Conservation (phyloP, 2,888 invertebrate species). For the Eurytoma californica region DNA sequence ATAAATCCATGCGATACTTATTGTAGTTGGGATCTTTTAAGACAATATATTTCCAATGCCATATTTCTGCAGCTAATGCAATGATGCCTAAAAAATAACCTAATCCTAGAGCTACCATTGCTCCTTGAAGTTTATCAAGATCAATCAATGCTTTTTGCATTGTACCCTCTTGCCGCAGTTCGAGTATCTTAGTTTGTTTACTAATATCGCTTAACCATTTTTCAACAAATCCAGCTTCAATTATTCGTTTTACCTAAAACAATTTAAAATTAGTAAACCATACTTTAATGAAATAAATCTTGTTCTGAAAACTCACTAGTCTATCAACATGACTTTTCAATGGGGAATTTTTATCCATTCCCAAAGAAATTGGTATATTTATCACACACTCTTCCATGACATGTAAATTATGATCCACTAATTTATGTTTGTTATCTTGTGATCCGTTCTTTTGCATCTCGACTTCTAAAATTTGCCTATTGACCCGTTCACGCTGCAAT, state of each 20-base stretch:
- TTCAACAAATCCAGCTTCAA: slow-evolving; percentile 85
- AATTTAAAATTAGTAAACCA: slow-evolving; percentile 2
- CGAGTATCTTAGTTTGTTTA: slow-evolving; percentile 78
- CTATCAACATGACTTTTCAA: slow-evolving; percentile 83
- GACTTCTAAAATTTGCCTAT: slow-evolving; percentile 75
- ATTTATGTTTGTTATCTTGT: slow-evolving; percentile 49
- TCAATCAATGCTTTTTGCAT: slow-evolving; percentile 86
- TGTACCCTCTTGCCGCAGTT: slow-evolving; percentile 75
- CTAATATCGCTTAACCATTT: slow-evolving; percentile 89
- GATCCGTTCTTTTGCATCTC: slow-evolving; percentile 65
- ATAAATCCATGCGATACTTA: slow-evolving; percentile 80
- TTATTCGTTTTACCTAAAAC: slow-evolving; percentile 78
- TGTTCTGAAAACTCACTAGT: slow-evolving; percentile 71
- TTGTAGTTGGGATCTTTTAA: slow-evolving; percentile 83
- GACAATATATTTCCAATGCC: slow-evolving; percentile 82
- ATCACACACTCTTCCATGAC: slow-evolving; percentile 90
- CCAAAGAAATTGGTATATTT: slow-evolving; percentile 87
- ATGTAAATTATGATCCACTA: slow-evolving; percentile 79
- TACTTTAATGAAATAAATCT: not conserved
- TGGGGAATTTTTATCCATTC: slow-evolving; percentile 88
- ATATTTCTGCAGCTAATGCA: slow-evolving; percentile 79
- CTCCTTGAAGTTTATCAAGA: slow-evolving; percentile 86
- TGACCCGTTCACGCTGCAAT: slow-evolving; percentile 81
- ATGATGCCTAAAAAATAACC: slow-evolving; percentile 81
- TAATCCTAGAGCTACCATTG: slow-evolving; percentile 82